Conservation (phyloP, 2,888 invertebrate genomes). For the Drosophila infuscata region DNA sequence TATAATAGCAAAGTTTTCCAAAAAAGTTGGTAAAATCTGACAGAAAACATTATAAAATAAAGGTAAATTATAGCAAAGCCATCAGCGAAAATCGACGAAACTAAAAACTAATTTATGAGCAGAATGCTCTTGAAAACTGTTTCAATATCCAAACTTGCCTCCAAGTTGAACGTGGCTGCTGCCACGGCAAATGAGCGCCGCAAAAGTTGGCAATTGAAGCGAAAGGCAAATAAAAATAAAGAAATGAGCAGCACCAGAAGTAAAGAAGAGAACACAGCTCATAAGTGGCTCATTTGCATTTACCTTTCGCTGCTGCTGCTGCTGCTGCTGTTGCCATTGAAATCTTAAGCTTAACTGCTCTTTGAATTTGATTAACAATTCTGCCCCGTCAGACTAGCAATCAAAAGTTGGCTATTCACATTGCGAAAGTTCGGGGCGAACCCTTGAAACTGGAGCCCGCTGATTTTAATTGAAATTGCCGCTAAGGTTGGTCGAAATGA, state of each 20-base stretch:
- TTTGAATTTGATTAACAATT: slow-evolving; percentile 63
- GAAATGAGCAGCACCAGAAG: not conserved
- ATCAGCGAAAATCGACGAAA: slow-evolving; percentile 39
- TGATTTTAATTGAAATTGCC: slow-evolving; percentile 69
- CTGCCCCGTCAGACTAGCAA: slow-evolving; percentile 11
- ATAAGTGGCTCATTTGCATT: slow-evolving; percentile 38
- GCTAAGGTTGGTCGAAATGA: slow-evolving; percentile 31
- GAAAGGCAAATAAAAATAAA: slow-evolving; percentile 20
- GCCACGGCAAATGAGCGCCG: slow-evolving; percentile 32
- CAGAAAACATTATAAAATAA: not conserved
- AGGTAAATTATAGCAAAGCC: slow-evolving; percentile 20
- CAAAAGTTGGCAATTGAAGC: slow-evolving; percentile 51
- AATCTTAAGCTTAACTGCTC: slow-evolving; percentile 44
- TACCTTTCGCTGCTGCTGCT: slow-evolving; percentile 34
- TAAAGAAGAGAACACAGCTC: slow-evolving; percentile 5
- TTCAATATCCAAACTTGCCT: slow-evolving; percentile 27
- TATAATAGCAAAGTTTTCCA: slow-evolving; percentile 15
- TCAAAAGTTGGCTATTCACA: slow-evolving; percentile 52
- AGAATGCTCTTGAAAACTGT: slow-evolving; percentile 44
- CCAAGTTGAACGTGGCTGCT: not conserved
- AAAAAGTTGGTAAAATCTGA: slow-evolving; percentile 16
- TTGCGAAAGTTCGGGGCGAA: slow-evolving; percentile 47
- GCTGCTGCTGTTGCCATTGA: slow-evolving; percentile 38
- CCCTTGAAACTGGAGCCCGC: slow-evolving; percentile 14
- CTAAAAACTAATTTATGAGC: slow-evolving; percentile 57